Base-by-base conservation (phyloP, 2,888 invertebrate genomes). In the Morinoia aosen region DNA sequence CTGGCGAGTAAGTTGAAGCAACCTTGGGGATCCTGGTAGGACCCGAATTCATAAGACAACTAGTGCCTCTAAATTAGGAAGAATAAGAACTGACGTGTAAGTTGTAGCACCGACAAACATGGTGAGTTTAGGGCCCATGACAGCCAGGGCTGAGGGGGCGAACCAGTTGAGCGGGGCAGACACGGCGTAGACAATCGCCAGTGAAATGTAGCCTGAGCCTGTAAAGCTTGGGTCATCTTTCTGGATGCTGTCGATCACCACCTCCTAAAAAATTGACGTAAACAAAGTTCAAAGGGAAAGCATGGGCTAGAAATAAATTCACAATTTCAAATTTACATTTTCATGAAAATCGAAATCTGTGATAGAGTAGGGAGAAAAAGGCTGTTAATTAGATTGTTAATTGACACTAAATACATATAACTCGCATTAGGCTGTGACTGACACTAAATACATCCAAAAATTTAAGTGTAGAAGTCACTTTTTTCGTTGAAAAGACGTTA, bases 111-210 rank as follows among this genome's bases (percentile, higher is more conserved):
- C 99, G 94, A 98, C 97, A 88, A 99, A 97, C 98, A 99, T 99
- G 0, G 99, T 98, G 58, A 98, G 98, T 97, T 99, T 98, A 0
- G 99, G 98, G 0, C 99, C 99, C 0, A 98, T 98, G 96, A 98
- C 97, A 95, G 98, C 98, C 97, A 99, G 98, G 97, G 98, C 98
- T 0, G 99, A 99, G 0, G 99, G 99, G 0, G 99, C 98, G 97
- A 99, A 97, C 99, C 99, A 99, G 97, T 99, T 99, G 97, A 98
- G 98, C 7, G 99, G 97, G 0, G 99, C 98, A 97, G 99, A 98
- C 16, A 98, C 98, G 0, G 98, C 98, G 97, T 99, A 99, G 97
- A 99, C 98, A 97, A 99, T 98, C 33, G 99, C 98, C 97, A 99
- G 97, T 96, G 99, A 99, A 10, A 98, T 98, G 97, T 99, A 99